Evolutionary conservation across 2,797 vertebrate species (phyloP).

Genomic region (Gambelia wislizenii): DNA sequence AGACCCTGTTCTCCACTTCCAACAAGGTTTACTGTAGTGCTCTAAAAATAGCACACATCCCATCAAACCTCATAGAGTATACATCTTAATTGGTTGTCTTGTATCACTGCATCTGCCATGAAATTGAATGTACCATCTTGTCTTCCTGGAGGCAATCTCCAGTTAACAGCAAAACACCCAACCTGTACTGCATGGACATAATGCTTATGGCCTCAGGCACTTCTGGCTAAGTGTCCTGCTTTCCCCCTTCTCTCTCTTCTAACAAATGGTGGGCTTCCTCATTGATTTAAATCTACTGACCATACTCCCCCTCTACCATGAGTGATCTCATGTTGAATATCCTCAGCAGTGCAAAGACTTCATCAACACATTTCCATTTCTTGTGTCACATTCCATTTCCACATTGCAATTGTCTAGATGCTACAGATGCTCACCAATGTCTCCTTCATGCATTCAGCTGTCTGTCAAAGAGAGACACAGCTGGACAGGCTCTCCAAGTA

Average conservation of each 20-base stretch:
- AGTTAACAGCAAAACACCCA: neutral
- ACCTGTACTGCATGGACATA: neutral
- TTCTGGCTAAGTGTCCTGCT: neutral
- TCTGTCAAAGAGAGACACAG: constrained; percentile 33
- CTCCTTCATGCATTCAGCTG: neutral
- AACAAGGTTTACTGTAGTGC: neutral
- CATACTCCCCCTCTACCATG: neutral
- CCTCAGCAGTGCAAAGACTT: accelerated
- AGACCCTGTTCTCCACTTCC: too few species aligned
- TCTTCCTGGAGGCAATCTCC: neutral
- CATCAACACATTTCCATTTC: neutral
- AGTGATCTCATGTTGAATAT: accelerated
- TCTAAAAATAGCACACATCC: neutral
- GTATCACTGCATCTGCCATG: constrained; percentile 11
- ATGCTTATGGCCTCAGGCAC: neutral
- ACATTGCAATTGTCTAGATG: accelerated
- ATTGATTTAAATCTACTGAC: neutral
- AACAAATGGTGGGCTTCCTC: constrained; percentile 10
- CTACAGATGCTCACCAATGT: neutral
- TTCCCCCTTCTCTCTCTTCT: neutral
- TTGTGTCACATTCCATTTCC: neutral
- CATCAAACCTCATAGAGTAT: neutral
- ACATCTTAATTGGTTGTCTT: constrained; percentile 47
- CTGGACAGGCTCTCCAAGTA: constrained; percentile 1
- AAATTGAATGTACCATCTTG: constrained; percentile 19